Evolutionary conservation across 2,797 vertebrate species (phyloP).

Genomic region (Stomatorhinus walkeri): DNA sequence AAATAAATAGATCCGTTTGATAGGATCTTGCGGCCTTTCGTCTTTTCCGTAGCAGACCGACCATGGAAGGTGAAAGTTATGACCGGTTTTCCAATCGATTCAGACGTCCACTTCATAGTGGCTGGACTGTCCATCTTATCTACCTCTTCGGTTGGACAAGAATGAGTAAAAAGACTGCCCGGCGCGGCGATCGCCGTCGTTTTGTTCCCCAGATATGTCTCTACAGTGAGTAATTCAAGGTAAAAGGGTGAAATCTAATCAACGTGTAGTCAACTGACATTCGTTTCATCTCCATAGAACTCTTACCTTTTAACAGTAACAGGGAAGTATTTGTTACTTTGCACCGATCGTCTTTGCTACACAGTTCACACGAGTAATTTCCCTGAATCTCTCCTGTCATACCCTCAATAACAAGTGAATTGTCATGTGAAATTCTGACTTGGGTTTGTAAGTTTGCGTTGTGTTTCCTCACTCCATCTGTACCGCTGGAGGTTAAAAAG

Average conservation of each 20-base stretch:
- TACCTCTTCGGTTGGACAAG: neutral
- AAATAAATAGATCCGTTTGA: constrained; percentile 26
- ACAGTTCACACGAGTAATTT: constrained; percentile 41
- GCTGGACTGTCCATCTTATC: neutral
- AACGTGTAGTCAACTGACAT: neutral
- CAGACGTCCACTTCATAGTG: neutral
- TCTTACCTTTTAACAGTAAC: constrained; percentile 41
- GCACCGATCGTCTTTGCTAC: neutral
- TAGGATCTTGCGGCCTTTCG: neutral
- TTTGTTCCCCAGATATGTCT: neutral
- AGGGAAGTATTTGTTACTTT: neutral
- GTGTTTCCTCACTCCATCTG: neutral
- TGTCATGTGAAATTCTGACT: rapidly evolving
- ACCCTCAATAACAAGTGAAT: constrained; percentile 37
- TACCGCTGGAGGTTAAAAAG: neutral
- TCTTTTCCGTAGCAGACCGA: neutral
- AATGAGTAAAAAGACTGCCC: constrained; percentile 29
- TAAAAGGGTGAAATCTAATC: neutral
- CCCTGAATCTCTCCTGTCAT: constrained; percentile 40
- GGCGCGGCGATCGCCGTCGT: neutral
- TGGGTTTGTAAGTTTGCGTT: neutral
- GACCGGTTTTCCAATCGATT: neutral
- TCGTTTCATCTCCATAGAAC: neutral
- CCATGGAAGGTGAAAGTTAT: too few relatives aligned
- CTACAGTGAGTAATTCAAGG: neutral